A percentile compares a stretch with the other conserved stretches of the same genome.
Conservation (phyloP, 2,888 invertebrate genomes). For the Dryomyza anilis region DNA sequence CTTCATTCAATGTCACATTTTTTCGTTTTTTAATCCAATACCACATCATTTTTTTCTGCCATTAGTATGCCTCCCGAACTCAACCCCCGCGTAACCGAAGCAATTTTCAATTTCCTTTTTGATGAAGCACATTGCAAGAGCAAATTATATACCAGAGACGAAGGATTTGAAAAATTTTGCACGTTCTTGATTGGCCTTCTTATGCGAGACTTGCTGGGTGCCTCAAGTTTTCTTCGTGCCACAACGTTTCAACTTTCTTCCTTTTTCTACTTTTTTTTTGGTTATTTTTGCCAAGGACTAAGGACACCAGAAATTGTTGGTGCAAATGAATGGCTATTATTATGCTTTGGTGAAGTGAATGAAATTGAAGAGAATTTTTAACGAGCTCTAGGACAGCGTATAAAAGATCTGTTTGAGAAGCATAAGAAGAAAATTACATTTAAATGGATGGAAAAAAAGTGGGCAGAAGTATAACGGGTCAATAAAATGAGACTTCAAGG, state of each 20-base stretch:
- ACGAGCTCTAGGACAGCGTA: conserved; percentile 38
- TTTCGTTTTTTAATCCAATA: neutral
- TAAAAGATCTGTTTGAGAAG: conserved; percentile 54
- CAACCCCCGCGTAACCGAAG: conserved; percentile 37
- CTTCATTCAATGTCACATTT: neutral
- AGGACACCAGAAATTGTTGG: too few species aligned
- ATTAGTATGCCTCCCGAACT: neutral
- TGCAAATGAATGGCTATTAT: conserved; percentile 55
- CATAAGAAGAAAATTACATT: conserved; percentile 55
- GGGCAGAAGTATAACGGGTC: neutral
- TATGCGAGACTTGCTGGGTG: conserved; percentile 38
- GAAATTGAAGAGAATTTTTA: conserved; percentile 50
- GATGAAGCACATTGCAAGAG: conserved; percentile 60
- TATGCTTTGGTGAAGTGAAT: conserved; percentile 54
- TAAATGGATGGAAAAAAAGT: conserved; percentile 41
- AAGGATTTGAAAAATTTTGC: conserved; percentile 39
- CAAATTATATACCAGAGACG: conserved; percentile 52
- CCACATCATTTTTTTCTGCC: neutral
- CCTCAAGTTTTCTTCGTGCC: conserved; percentile 39
- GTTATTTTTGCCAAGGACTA: conserved; percentile 17
- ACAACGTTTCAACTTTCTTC: too few species aligned
- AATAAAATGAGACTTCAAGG: too few species aligned
- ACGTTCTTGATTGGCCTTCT: conserved; percentile 55
- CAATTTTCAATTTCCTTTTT: conserved; percentile 60
- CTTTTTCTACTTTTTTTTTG: conserved; percentile 23